Evolutionary conservation across 2,113 vertebrate species (phyloP).

Genomic region (Plecturocebus donacophilus): DNA sequence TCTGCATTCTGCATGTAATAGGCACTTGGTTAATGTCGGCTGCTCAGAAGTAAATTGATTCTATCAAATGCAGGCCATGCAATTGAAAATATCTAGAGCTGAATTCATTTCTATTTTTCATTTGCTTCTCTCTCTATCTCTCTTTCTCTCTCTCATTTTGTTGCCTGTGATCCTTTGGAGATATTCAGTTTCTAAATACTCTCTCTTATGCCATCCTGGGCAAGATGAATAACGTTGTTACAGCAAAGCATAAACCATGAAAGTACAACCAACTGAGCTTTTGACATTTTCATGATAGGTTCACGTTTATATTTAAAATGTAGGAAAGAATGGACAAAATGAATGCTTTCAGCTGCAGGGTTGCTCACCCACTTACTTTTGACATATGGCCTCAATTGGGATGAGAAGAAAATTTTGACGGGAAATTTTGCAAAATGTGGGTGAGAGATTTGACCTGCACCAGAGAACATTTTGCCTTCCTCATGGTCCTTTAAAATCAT

Average conservation of each 20-base stretch:
- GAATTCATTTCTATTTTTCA: conserved; percentile 3
- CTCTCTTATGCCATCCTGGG: background rate
- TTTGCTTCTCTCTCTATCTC: background rate
- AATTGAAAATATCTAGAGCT: background rate
- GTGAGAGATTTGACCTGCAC: background rate
- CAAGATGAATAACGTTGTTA: conserved; percentile 24
- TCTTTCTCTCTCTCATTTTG: background rate
- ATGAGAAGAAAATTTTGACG: conserved; percentile 40
- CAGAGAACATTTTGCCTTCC: background rate
- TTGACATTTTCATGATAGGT: conserved; percentile 26
- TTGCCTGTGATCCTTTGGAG: background rate
- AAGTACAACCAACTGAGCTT: conserved; percentile 25
- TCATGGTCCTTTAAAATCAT: background rate
- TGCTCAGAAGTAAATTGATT: conserved; percentile 1
- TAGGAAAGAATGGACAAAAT: background rate
- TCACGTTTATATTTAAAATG: conserved; percentile 46
- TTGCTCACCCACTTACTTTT: conserved; percentile 35
- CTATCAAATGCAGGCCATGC: background rate
- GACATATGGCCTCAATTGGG: conserved; percentile 5
- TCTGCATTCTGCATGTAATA: background rate
- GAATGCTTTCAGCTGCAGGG: background rate
- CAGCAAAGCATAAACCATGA: background rate
- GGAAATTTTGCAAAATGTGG: background rate
- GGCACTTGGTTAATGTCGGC: background rate
- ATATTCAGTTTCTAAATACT: background rate